Percentiles rank a stretch among this genome's conserved stretches.
Evolutionary conservation across 2,888 invertebrate species (phyloP).

Genomic region (Hyles lineata): DNA sequence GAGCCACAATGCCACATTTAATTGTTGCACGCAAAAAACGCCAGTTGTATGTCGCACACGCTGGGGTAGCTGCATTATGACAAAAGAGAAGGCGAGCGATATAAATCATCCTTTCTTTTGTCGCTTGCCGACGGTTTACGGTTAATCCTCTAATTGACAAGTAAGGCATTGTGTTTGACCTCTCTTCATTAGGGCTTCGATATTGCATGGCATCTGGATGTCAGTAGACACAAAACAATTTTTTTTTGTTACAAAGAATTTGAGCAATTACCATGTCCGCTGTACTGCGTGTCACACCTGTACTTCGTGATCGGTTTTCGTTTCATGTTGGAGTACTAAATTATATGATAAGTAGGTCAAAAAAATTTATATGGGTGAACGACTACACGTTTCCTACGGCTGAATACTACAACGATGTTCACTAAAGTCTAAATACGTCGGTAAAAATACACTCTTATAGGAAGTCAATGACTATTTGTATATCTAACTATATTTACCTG

Average conservation of each 20-base stretch:
- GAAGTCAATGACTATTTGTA: slow-evolving; percentile 26
- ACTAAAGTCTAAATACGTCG: slow-evolving; percentile 23
- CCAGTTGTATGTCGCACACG: neutral
- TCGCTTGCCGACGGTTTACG: slow-evolving; percentile 49
- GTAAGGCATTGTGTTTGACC: slow-evolving; percentile 62
- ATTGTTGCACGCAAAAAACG: slow-evolving; percentile 50
- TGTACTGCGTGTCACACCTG: neutral
- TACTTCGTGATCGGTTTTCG: slow-evolving; percentile 10
- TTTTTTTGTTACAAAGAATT: neutral
- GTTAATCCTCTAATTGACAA: slow-evolving; percentile 62
- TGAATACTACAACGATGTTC: slow-evolving; percentile 21
- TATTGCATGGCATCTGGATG: slow-evolving; percentile 41
- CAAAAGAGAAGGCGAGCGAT: slow-evolving; percentile 47
- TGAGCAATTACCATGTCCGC: neutral
- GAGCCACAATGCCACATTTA: slow-evolving; percentile 58
- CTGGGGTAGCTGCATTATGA: slow-evolving; percentile 64
- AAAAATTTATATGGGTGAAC: slow-evolving; percentile 34
- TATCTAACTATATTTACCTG: neutral
- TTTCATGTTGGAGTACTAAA: slow-evolving; percentile 18
- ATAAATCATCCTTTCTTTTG: slow-evolving; percentile 47
- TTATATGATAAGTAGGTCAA: slow-evolving; percentile 29
- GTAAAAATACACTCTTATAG: slow-evolving; percentile 13
- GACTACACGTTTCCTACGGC: slow-evolving; percentile 25
- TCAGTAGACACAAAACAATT: neutral
- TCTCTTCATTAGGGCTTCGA: slow-evolving; percentile 71